Base-by-base conservation (phyloP, 2,113 vertebrate genomes). In the Microtus pennsylvanicus region DNA sequence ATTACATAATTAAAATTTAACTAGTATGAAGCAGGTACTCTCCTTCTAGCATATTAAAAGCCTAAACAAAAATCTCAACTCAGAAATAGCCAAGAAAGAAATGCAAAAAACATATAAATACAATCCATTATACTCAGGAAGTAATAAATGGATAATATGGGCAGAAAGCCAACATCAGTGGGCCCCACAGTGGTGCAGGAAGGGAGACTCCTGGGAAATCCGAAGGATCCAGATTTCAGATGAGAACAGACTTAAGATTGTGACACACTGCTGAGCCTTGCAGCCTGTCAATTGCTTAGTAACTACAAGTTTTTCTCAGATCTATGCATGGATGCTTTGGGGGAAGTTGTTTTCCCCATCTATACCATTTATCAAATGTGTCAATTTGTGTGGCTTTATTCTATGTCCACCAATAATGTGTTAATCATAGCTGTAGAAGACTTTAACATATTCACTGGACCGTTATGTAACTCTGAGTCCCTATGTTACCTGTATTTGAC, bases 1-100 rank as follows among this genome's bases (percentile, higher is more conserved):
- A 80, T 26, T 77, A 77, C 9, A 61, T 77, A 87, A 90, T 11
- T 16, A 91, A 93, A 75, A 21, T 52, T 96, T 75, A 96, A 75
- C 1, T 87, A 85, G 74, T 38, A 38, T 4, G 88, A 86, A 95
- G 81, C 2, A 70, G 13, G 7, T 58, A 61, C 75, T 95, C 7
- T 52, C 8, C 61, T 91, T 88, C 67, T 77, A 86, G 13, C 33
- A 77, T 58, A 77, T 58, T 94, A 86, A 89, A 33, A 70, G 50
- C 8, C 19, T 76, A 92, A 81, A 45, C 13, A 87, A 65, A 42
- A 65, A 21, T 21, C 24, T 58, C 52, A 58, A 82, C 35, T 83
- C 7, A 14, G 12, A 61, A 58, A 38, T 16, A 82, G 24, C 7
- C 24, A 83, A 42, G 52, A 38, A 81, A 82, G 35, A 22, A 61